These are phyloP conservation scores for Lophius piscatorius DNA, from an alignment of 2,113 vertebrate genomes.

Conservation along the genomic window DNA sequence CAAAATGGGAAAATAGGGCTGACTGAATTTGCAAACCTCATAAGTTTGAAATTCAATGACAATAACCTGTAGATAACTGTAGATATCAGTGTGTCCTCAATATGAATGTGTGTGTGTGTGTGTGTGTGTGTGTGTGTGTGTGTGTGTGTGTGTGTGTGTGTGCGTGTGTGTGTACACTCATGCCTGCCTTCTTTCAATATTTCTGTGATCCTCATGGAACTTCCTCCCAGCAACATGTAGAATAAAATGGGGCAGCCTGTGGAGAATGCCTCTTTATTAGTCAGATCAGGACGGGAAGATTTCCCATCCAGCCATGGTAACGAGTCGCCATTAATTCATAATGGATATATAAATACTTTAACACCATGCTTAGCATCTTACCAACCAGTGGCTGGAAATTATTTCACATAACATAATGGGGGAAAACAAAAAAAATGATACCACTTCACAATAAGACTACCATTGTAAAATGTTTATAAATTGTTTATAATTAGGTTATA, in stretches of 20 bases:
- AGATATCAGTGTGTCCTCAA: constrained; percentile 65
- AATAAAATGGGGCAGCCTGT: constrained; percentile 20
- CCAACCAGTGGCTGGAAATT: background rate
- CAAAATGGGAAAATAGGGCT: constrained; percentile 84
- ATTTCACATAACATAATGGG: background rate
- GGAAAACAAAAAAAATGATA: too few species aligned
- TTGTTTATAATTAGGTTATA: too few species aligned
- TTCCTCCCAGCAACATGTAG: constrained; percentile 52
- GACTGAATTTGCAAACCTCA: constrained; percentile 78
- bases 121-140: constrained; percentile 47
- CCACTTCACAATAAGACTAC: too few species aligned
- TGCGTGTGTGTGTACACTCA: constrained; percentile 18
- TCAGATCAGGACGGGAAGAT: constrained; percentile 46
- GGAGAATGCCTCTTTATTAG: constrained; percentile 25
- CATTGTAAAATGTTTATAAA: too few species aligned
- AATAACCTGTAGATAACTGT: constrained; percentile 81
- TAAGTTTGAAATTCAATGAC: constrained; percentile 78
- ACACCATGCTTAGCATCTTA: too few species aligned
- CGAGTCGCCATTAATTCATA: constrained; percentile 26
- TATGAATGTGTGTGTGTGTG: constrained; percentile 41
- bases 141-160: constrained; percentile 27
- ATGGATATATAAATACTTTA: constrained; percentile 21
- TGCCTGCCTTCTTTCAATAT: constrained; percentile 31
- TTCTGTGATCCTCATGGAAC: constrained; percentile 33
- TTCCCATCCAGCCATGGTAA: constrained; percentile 42